phyloP scores from a whole-genome alignment of 2,113 vertebrate genomes.

The Riparia riparia region DNA sequence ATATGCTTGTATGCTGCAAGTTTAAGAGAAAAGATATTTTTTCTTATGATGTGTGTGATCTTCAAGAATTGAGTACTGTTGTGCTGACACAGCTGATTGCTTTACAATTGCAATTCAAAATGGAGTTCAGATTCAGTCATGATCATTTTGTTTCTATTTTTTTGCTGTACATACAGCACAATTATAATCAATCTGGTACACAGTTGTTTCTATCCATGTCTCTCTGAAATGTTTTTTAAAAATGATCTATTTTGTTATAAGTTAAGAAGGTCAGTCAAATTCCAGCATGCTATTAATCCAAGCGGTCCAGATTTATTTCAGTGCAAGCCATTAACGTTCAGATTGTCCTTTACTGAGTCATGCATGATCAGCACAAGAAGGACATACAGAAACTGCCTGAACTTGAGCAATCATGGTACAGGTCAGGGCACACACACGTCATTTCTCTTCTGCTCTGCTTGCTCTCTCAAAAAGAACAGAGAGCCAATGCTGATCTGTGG shows the following conservation, averaged over 20 bases:
- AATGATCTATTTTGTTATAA: neutral
- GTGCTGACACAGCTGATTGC: neutral
- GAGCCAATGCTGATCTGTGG: neutral
- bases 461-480: neutral
- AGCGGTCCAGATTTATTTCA: slow-evolving; percentile 16
- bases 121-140: neutral
- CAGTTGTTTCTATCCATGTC: neutral
- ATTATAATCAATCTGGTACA: neutral
- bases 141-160: neutral
- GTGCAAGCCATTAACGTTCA: neutral
- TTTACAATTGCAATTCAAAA: neutral
- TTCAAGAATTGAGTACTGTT: neutral
- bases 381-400: neutral
- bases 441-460: neutral
- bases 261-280: slow-evolving; percentile 40
- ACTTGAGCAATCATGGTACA: neutral
- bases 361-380: neutral
- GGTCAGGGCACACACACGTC: neutral
- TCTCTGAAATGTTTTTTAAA: slow-evolving; percentile 4
- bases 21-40: neutral
- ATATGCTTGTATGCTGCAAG: neutral
- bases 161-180: neutral
- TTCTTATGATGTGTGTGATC: neutral
- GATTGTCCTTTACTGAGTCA: slow-evolving; percentile 13
- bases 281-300: slow-evolving; percentile 4